Base-by-base conservation (phyloP, 2,888 invertebrate species). In the Stenodema calcarata region DNA sequence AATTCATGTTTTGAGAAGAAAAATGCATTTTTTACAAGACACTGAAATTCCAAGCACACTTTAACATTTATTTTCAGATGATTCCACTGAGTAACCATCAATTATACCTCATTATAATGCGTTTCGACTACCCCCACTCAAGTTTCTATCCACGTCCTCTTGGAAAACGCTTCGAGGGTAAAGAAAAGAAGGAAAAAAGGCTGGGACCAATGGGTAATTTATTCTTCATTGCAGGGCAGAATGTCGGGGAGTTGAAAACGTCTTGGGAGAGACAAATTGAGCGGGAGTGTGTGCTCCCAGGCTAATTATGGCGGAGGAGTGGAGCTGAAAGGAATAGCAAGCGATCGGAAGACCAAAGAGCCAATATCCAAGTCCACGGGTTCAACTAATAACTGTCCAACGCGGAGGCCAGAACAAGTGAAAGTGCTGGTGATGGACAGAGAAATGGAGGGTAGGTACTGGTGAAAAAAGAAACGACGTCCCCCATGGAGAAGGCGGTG, bases 191-290 rank as follows among this genome's bases (percentile, higher is more conserved):
- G 78, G 41, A n/a, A 42, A 78, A 80, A 78, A 78, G 80, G 79
- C 16, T n/a, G 47, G 80, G 80, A 30, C n/a, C 80, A 78, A 35
- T 73, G 73, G 73, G 80, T 80, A 80, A 80, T 80, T 80, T 80
- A 80, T 80, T 80, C 80, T 28, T 28, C 30, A 54, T 18, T 50
- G 50, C 27, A 80, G 30, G 28, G n/a, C 16, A 16, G 78, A 44
- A 44, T n/a, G 41, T 44, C 7, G n/a, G 42, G 78, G 30, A 18
- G 50, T 28, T 54, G n/a, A 54, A 80, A 80, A 80, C 80, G 80
- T 80, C 80, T 80, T 80, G 80, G 54, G 54, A 80, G 30, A 80
- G 80, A 80, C 80, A 80, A 80, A 80, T 80, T 80, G 80, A 44
- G 30, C 54, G 80, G 47, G 80, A 54, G 80, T 80, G 80, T 80